These are phyloP conservation scores for Montifringilla adamsi DNA, from an alignment of 2,113 vertebrate genomes.

Conservation along the genomic window DNA sequence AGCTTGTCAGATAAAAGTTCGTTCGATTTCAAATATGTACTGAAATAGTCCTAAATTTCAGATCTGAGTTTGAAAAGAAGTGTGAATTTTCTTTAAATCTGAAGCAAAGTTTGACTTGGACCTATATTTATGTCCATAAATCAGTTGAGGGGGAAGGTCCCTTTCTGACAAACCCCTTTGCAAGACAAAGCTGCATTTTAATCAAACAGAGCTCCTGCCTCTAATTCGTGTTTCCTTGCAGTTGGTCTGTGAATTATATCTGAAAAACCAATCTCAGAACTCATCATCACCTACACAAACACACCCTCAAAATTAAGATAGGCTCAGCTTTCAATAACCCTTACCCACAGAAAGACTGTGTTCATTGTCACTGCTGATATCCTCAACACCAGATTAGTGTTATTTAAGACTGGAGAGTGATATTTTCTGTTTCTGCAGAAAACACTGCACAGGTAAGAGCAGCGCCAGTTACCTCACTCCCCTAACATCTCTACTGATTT, in stretches of 20 bases:
- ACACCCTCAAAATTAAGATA: slow-evolving; percentile 2
- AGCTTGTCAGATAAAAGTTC: neutral
- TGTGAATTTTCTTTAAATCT: neutral
- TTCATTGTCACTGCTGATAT: neutral
- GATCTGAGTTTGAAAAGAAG: neutral
- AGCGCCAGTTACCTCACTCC: neutral
- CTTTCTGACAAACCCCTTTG: neutral
- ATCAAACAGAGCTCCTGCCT: neutral
- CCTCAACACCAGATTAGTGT: neutral
- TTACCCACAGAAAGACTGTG: neutral
- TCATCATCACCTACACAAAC: neutral
- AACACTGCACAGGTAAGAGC: neutral
- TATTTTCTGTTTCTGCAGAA: slow-evolving; percentile 7
- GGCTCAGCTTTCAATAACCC: slow-evolving; percentile 34
- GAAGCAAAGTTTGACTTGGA: neutral
- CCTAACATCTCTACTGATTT: neutral
- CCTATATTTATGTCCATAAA: neutral
- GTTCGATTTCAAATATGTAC: neutral
- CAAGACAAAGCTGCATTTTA: neutral
- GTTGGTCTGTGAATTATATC: neutral
- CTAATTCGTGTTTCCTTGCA: neutral
- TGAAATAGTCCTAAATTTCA: neutral
- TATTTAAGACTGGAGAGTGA: neutral
- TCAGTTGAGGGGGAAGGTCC: neutral
- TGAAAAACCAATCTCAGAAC: slow-evolving; percentile 20